Evolutionary conservation across 1,140 invertebrate genomes (phyloP).

Genomic region (Pygmarrhopalites habei): DNA sequence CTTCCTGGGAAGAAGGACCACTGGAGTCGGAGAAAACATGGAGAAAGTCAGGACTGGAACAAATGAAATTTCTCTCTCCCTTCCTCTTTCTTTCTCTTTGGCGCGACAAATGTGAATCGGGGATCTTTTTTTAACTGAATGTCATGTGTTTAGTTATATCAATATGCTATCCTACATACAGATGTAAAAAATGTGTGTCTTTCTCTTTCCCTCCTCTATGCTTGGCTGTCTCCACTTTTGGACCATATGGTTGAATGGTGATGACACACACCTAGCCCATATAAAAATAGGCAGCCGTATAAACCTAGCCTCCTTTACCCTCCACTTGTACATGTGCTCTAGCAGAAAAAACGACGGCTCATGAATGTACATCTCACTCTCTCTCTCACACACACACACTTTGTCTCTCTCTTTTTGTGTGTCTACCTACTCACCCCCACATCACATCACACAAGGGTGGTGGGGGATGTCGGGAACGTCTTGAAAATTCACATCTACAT

Average conservation of each 20-base stretch:
- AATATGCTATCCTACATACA: no score
- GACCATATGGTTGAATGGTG: no score
- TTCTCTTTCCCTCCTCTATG: no score
- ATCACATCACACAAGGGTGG: no score
- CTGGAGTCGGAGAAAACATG: neutral
- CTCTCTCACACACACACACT: neutral
- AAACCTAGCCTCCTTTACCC: neutral
- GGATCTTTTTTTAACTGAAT: conserved; percentile 10
- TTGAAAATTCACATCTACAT: conserved; percentile 6
- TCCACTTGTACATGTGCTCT: neutral
- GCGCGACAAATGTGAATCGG: neutral
- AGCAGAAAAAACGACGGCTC: neutral
- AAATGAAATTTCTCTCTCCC: neutral
- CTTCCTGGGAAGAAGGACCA: no score
- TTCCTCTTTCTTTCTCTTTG: neutral
- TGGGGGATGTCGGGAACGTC: no score
- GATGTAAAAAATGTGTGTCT: no score
- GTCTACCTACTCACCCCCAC: neutral
- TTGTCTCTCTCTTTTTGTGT: neutral
- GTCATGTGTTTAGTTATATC: conserved; percentile 12
- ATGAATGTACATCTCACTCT: neutral
- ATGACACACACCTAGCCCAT: no score
- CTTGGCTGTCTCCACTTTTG: no score
- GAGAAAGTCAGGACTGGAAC: conserved; percentile 9
- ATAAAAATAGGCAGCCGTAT: no score